These are phyloP conservation scores for Stictocephala bisonia DNA, from an alignment of 2,888 invertebrate genomes.

Conservation along the genomic window DNA sequence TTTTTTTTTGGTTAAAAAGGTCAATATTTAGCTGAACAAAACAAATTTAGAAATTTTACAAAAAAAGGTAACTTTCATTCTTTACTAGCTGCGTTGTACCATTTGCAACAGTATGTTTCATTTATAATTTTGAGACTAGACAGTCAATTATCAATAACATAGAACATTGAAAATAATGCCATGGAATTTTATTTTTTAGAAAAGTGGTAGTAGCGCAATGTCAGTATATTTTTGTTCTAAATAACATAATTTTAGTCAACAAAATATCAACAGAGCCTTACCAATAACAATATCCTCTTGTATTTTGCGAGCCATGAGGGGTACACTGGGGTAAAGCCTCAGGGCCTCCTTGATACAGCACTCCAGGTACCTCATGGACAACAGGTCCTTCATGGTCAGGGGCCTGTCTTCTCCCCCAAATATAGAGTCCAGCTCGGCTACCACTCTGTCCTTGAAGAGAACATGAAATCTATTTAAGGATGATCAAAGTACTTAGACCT, in stretches of 20 bases:
- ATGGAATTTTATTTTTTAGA: background rate
- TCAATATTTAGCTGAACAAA: too few species aligned
- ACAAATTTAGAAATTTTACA: too few species aligned
- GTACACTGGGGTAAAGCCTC: slow-evolving; percentile 61
- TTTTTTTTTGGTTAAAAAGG: too few species aligned
- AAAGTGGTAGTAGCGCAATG: background rate
- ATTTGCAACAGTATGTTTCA: too few species aligned
- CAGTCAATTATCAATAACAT: too few species aligned
- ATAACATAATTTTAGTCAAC: background rate
- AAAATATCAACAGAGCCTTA: slow-evolving; percentile 9
- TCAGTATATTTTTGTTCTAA: background rate
- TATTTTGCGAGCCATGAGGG: slow-evolving; percentile 59
- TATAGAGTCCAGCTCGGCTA: slow-evolving; percentile 53
- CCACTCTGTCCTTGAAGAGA: slow-evolving; percentile 34
- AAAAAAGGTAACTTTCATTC: too few species aligned
- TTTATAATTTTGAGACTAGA: too few species aligned
- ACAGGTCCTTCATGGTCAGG: slow-evolving; percentile 54
- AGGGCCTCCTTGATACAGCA: slow-evolving; percentile 62
- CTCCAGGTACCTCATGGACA: slow-evolving; percentile 59
- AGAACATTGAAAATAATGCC: too few species aligned
- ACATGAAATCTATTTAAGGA: too few species aligned
- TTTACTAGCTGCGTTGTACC: too few species aligned
- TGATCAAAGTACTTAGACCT: too few species aligned
- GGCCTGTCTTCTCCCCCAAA: slow-evolving; percentile 55
- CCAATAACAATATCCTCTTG: slow-evolving; percentile 49